phyloP scores from a whole-genome alignment of 2,888 invertebrate species.

The Pantelozetes paolii region DNA sequence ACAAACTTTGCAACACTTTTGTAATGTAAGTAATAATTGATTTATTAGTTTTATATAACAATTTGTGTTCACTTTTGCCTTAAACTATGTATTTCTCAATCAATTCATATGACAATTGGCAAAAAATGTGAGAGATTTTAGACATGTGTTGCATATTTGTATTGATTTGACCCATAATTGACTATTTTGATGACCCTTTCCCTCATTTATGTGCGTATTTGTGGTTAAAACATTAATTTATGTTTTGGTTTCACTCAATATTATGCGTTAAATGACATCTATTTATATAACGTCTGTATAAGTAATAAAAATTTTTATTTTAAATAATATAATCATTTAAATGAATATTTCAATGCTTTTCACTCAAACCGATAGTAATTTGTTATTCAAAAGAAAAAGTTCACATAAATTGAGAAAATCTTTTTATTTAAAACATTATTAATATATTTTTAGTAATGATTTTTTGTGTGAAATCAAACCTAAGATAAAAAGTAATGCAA shows the following conservation, averaged over 20 bases:
- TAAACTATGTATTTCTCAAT: neutral
- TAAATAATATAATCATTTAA: neutral
- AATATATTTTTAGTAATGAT: neutral
- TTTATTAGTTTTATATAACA: neutral
- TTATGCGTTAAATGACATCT: slow-evolving; percentile 12
- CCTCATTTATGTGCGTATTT: slow-evolving; percentile 9
- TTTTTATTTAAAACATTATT: neutral
- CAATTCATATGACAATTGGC: neutral
- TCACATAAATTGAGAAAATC: neutral
- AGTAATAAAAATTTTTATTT: neutral
- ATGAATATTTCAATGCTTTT: slow-evolving; percentile 1
- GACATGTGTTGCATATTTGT: slow-evolving; percentile 33
- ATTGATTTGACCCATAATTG: slow-evolving; percentile 27
- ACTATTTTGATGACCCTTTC: slow-evolving; percentile 22
- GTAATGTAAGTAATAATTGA: slow-evolving; percentile 18
- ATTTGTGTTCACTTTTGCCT: neutral
- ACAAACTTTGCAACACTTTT: neutral
- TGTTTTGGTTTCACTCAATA: slow-evolving; percentile 26
- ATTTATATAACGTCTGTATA: neutral
- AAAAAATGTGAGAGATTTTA: slow-evolving; percentile 11
- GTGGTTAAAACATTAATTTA: slow-evolving; percentile 21
- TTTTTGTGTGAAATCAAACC: neutral
- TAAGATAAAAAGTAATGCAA: neutral
- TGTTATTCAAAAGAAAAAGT: neutral
- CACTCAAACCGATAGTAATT: too few species aligned